phyloP scores from a whole-genome alignment of 2,888 invertebrate genomes.

The Tubulanus polymorphus region DNA sequence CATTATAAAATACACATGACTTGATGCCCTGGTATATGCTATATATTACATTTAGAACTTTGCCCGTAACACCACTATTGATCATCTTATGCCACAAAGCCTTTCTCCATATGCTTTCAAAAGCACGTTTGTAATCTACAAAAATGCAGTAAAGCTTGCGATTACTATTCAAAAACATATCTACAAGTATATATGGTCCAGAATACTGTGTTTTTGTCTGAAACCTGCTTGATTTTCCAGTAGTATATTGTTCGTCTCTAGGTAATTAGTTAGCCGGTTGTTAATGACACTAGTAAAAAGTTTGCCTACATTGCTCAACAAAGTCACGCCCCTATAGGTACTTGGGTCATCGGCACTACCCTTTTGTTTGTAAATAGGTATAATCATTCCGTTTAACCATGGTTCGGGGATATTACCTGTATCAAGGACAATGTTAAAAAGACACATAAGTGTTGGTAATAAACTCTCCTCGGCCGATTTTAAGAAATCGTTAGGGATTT shows the following conservation, averaged over 20 bases:
- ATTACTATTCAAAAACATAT: constrained; percentile 10
- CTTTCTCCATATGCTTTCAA: constrained; percentile 15
- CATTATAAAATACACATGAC: constrained; percentile 9
- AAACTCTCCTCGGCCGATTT: constrained; percentile 8
- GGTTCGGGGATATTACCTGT: constrained; percentile 8
- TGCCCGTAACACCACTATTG: not conserved
- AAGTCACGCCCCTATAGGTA: constrained; percentile 17
- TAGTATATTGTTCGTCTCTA: constrained; percentile 8
- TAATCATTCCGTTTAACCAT: constrained; percentile 12
- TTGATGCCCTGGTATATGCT: constrained; percentile 3
- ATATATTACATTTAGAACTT: constrained; percentile 3
- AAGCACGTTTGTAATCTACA: constrained; percentile 16
- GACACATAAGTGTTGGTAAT: constrained; percentile 2
- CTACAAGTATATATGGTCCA: constrained; percentile 20
- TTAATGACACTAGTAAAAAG: constrained; percentile 19
- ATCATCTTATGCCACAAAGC: constrained; percentile 17
- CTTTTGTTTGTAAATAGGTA: constrained; percentile 14
- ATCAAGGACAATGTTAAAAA: constrained; percentile 16
- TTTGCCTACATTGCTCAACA: constrained; percentile 16
- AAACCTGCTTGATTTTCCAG: constrained; percentile 21
- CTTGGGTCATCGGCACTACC: constrained; percentile 14
- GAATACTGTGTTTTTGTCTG: constrained; percentile 11
- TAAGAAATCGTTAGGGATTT: constrained; percentile 14
- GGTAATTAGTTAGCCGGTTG: constrained; percentile 14
- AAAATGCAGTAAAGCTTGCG: constrained; percentile 9